Evolutionary conservation across 2,888 invertebrate species (phyloP).

Genomic region (Exephanes ischioxanthus): DNA sequence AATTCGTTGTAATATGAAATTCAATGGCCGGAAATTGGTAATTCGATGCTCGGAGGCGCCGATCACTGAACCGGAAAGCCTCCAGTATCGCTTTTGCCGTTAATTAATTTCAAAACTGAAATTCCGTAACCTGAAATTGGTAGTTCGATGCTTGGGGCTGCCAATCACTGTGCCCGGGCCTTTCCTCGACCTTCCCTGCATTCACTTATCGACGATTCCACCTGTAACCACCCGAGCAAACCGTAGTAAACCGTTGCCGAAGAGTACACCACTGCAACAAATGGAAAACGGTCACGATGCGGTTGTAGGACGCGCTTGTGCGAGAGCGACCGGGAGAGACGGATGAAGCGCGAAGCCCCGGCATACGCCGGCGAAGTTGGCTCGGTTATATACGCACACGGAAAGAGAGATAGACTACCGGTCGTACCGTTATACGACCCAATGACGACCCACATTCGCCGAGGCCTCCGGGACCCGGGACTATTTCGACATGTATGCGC

Average conservation of each 20-base stretch:
- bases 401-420: constrained; percentile 64
- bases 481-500: constrained; percentile 44
- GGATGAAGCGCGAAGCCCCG: constrained; percentile 58
- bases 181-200: not conserved
- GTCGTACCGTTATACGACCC: constrained; percentile 83
- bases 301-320: constrained; percentile 33
- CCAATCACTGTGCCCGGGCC: not conserved
- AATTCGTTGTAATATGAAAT: no score
- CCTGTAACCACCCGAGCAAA: constrained; percentile 52
- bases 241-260: constrained; percentile 40
- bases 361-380: constrained; percentile 57
- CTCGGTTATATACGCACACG: constrained; percentile 49
- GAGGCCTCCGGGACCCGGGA: constrained; percentile 53
- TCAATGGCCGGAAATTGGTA: no score
- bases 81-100: not conserved
- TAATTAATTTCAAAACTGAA: not conserved
- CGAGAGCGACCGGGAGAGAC: constrained; percentile 30
- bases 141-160: not conserved
- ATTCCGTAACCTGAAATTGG: not conserved
- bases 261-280: constrained; percentile 58
- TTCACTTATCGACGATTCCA: constrained; percentile 26
- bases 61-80: no score
- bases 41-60: no score
- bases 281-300: constrained; percentile 63
- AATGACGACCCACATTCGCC: constrained; percentile 79